A percentile compares a stretch with the other conserved stretches of the same genome.
Evolutionary conservation across 35 echinoderm and acorn worm species (phyloP).

Genomic region (Stichopus chloronotus): DNA sequence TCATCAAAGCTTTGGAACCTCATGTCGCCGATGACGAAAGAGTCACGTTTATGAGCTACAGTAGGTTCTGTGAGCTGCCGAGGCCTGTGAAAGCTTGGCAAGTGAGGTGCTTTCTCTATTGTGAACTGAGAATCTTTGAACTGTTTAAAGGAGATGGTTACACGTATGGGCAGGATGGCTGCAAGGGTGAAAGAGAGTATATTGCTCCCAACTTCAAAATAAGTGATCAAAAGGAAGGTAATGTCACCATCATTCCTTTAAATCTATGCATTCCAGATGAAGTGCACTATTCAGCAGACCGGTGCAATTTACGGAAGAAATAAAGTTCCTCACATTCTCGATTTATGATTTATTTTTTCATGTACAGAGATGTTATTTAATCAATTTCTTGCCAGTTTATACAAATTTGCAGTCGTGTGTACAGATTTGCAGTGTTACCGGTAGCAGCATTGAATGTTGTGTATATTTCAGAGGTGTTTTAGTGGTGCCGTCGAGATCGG

Average conservation of each 20-base stretch:
- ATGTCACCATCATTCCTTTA: constrained; percentile 42
- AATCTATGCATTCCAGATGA: constrained; percentile 44
- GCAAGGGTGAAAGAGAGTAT: constrained; percentile 77
- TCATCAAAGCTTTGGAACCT: constrained; percentile 72
- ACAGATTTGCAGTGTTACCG: too few species aligned
- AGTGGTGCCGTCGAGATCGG: too few species aligned
- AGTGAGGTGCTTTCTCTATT: constrained; percentile 87
- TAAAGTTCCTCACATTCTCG: neutral
- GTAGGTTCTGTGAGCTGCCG: constrained; percentile 56
- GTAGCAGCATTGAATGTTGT: too few species aligned
- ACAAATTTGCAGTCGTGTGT: too few species aligned
- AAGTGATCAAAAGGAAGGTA: neutral
- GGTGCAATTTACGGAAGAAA: neutral
- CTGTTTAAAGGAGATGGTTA: constrained; percentile 86
- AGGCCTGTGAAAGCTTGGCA: constrained; percentile 85
- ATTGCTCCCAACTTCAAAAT: constrained; percentile 75
- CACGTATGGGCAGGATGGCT: constrained; percentile 69
- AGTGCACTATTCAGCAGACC: neutral
- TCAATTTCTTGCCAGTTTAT: too few species aligned
- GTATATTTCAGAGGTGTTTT: too few species aligned
- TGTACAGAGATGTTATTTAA: too few species aligned
- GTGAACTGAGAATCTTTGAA: constrained; percentile 92
- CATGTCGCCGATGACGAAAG: neutral
- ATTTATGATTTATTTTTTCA: too few species aligned
- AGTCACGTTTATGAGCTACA: constrained; percentile 86